phyloP scores from a whole-genome alignment of 2,797 vertebrate genomes.

The Neoniphon sammara region DNA sequence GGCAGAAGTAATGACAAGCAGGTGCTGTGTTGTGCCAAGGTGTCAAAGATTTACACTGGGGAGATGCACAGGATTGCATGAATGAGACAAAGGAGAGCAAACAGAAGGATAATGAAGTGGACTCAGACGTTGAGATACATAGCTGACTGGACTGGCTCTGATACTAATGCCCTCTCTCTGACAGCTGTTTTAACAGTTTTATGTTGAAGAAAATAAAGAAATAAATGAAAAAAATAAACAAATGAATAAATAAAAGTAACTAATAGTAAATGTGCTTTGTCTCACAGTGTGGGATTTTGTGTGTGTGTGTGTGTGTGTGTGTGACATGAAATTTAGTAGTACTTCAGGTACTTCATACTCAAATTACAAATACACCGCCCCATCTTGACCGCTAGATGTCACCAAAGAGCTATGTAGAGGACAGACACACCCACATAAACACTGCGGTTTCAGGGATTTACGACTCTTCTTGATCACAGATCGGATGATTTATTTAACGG shows the following conservation, averaged over 20 bases:
- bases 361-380: rapidly evolving
- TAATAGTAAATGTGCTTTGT: conserved; percentile 80
- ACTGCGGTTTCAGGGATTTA: conserved; percentile 7
- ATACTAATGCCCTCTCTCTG: conserved; percentile 78
- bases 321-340: too few species aligned
- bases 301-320: neutral
- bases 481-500: neutral
- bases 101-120: conserved; percentile 45
- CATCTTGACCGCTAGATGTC: conserved; percentile 59
- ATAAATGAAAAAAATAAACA: conserved; percentile 73
- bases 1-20: conserved; percentile 35
- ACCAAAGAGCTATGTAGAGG: conserved; percentile 32
- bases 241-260: conserved; percentile 81
- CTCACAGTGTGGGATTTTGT: conserved; percentile 69
- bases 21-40: conserved; percentile 59
- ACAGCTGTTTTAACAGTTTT: conserved; percentile 81
- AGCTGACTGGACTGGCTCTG: conserved; percentile 70
- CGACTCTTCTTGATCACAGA: neutral
- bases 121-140: conserved; percentile 58
- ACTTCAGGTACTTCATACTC: too few species aligned
- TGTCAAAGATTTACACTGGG: conserved; percentile 44
- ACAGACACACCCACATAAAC: conserved; percentile 62
- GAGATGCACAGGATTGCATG: conserved; percentile 64
- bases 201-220: conserved; percentile 79
- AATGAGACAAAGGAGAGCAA: conserved; percentile 48